Evolutionary conservation across 1,140 invertebrate genomes (phyloP), one percentile per base, ranked within the genome.

Genomic region (Bursaphelenchus mucronatus): DNA sequence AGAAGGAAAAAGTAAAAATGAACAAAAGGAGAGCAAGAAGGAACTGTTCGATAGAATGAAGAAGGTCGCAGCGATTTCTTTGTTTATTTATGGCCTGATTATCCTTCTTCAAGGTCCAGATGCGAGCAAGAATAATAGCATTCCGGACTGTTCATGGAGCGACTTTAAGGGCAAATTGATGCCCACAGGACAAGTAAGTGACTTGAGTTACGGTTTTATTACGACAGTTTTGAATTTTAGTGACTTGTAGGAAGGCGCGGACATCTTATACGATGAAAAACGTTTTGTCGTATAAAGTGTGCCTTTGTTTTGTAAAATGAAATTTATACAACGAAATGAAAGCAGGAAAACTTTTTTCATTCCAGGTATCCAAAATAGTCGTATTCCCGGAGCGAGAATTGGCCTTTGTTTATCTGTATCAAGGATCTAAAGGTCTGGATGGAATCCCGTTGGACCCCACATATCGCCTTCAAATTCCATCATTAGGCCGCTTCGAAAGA

Each of bases 331-430:
- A 30, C 2, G 5, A 30, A 30, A 5, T 30, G 30, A 30, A 30
- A 5, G 2, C 30, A 30, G 30, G 5, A 15, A 5, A 17, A 64
- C 19, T 64, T 11, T 8, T 21, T 53, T 51, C 41, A 8, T 46
- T 71, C 52, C 40, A 71, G 69, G 59, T 73, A 40, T 47, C 59
- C n/a, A 76, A 64, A 49, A 47, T 73, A n/a, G 47, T 69, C 15
- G 74, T 77, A 30, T 71, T 71, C 40, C 74, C 74, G 10, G 74
- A 75, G 50, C 63, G 64, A 49, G 74, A 75, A 55, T 52, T 64
- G 11, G 73, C 66, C 0, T 66, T 62, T 43, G 52, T 74, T 44
- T 69, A 75, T 49, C 43, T 62, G 4, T 67, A 67, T 57, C 56
- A 65, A 8, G 68, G 67, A 43, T 57, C 69, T 3, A 68, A 66